These are phyloP conservation scores for Chloroceryle amazona DNA, from an alignment of 2,797 vertebrate genomes.

Conservation along the genomic window DNA sequence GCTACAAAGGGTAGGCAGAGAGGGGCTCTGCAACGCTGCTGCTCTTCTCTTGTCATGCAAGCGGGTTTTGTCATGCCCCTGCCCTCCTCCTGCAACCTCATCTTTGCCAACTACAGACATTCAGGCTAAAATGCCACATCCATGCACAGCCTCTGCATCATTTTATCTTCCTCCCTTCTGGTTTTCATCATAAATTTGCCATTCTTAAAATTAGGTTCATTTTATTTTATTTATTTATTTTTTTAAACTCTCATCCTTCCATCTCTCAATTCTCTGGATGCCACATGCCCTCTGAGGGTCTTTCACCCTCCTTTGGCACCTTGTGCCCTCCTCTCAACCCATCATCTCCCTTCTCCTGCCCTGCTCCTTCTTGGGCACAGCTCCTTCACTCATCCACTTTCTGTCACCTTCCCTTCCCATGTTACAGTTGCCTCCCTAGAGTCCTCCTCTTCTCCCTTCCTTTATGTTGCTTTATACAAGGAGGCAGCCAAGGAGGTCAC, in stretches of 20 bases:
- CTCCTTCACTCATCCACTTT: not conserved
- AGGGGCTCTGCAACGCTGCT: not conserved
- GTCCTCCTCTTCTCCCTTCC: not conserved
- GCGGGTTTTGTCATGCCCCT: not conserved
- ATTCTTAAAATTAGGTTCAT: not conserved
- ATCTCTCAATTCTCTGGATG: not conserved
- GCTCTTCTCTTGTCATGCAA: not conserved
- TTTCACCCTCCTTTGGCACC: not conserved
- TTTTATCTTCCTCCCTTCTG: not conserved
- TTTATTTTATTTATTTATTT: not conserved
- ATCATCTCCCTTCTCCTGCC: not conserved
- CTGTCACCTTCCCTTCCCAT: not conserved
- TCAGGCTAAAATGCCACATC: not conserved
- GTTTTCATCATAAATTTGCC: not conserved
- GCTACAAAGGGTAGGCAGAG: not conserved
- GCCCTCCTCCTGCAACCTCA: not conserved
- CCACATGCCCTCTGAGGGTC: not conserved
- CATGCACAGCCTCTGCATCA: not conserved
- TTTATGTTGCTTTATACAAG: rapidly evolving
- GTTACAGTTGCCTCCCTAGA: not conserved
- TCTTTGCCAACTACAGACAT: not conserved
- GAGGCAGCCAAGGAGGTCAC: not conserved
- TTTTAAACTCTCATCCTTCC: not conserved
- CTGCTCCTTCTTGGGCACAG: not conserved
- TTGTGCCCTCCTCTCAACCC: not conserved